Base-by-base conservation (phyloP, 2,113 vertebrate genomes). In the Percina caprodes region DNA sequence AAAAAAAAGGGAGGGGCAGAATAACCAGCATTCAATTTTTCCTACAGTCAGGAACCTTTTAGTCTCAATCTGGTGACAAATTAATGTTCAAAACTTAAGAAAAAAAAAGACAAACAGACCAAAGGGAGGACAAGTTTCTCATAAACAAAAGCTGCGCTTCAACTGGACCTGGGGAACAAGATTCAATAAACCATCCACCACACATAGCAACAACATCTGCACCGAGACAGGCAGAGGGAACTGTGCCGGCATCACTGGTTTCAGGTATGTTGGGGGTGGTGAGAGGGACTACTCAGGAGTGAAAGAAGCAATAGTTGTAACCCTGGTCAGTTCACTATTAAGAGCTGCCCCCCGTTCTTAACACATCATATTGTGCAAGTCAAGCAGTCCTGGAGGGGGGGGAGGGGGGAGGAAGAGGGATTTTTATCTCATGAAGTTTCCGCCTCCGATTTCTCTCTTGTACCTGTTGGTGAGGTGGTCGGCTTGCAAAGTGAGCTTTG, bases 391-490 rank as follows among this genome's bases (percentile, higher is more conserved):
- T 56, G 14, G 30, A 6, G 51, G 33, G 5, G 51, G 45, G 3
- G 55, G 60, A 12, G 12, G 4, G 15, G 54, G 2, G 1, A 23
- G 4, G 15, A 2, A 9, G 12, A 35, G 24, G 0, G 51, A 48
- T 21, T 72, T 84, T 61, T 94, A 96, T 92, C 94, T 92, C 76
- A 95, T 91, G 68, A 95, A 93, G 86, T 92, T 95, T n/a, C 93
- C 93, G 0, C 94, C 94, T 23, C 94, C 95, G 0, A 96, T 95
- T 72, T 96, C 95, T 15, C 93, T 85, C 90, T 96, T 96, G 93
- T 96, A 96, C 21, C 95, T 74, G 86, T 93, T 95, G 60, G 96
- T 96, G 67, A 96, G 93, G 88, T 93, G 82, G 84, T 96, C 94
- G 0, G 96, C 95, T 35, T 95, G 95, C 77, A 88, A 35, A 0